A percentile compares a stretch with the other conserved stretches of the same genome.
Evolutionary conservation across 2,797 vertebrate genomes (phyloP).

Genomic region (Onychomys arenicola): DNA sequence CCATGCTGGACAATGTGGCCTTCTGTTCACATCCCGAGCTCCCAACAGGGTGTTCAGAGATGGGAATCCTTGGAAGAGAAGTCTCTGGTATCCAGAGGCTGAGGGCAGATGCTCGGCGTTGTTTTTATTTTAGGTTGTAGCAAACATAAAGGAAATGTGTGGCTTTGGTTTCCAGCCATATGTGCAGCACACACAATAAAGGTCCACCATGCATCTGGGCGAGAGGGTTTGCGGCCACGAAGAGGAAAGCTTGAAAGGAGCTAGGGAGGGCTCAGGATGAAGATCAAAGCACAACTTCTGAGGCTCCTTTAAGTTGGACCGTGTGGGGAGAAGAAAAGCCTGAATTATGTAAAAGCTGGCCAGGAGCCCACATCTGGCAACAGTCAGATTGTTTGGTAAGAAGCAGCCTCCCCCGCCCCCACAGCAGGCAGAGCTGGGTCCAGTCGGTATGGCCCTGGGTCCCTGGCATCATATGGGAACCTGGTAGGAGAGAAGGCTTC

Average conservation of each 20-base stretch:
- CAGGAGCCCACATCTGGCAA: conserved; percentile 89
- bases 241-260: conserved; percentile 19
- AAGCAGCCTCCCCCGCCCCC: conserved; percentile 79
- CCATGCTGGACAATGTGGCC: not conserved
- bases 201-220: conserved; percentile 23
- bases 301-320: conserved; percentile 87
- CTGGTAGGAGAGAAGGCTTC: conserved; percentile 76
- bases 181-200: conserved; percentile 13
- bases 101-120: not conserved
- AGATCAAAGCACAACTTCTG: conserved; percentile 86
- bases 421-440: conserved; percentile 77
- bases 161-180: conserved; percentile 55
- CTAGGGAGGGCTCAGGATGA: not conserved
- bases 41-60: not conserved
- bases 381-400: conserved; percentile 88
- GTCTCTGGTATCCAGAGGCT: conserved; percentile 53
- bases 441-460: conserved; percentile 80
- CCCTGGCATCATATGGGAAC: conserved; percentile 82
- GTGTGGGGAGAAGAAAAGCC: conserved; percentile 85
- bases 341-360: conserved; percentile 87
- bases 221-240: conserved; percentile 42
- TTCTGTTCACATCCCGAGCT: not conserved
- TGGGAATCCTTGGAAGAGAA: not conserved
- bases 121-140: conserved; percentile 81
- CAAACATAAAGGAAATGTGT: conserved; percentile 48